phyloP scores from a whole-genome alignment of 1,140 invertebrate genomes.

The Papilio machaon region DNA sequence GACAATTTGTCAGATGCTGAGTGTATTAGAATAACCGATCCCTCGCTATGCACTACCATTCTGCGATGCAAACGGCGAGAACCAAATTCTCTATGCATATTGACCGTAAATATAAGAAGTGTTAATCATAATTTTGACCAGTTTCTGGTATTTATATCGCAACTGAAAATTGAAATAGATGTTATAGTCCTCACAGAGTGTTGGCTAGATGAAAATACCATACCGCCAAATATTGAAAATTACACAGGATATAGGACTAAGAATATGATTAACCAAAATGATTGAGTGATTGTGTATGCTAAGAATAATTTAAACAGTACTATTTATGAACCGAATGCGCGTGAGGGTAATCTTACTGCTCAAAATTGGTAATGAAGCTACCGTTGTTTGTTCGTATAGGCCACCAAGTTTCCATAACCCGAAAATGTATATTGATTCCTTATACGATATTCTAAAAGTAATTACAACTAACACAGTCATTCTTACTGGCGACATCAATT shows the following conservation, averaged over 20 bases:
- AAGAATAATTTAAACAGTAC: not conserved
- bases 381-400: not conserved
- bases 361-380: not conserved
- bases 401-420: slow-evolving; percentile 5
- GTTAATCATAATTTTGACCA: not conserved
- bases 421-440: not conserved
- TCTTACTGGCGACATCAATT: not conserved
- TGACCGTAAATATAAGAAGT: not conserved
- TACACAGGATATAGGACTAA: not conserved
- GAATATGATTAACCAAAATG: not conserved
- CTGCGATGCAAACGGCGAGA: not conserved
- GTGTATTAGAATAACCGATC: not conserved
- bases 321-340: not conserved
- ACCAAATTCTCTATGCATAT: not conserved
- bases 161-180: not conserved
- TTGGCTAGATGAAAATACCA: not conserved
- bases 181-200: not conserved
- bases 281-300: not conserved
- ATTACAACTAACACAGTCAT: not conserved
- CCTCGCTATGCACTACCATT: not conserved
- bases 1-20: not conserved
- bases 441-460: not conserved
- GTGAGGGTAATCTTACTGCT: not conserved
- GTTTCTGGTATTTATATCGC: not conserved
- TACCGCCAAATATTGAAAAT: not conserved